Conservation (phyloP, 2,113 vertebrate genomes). For the Pollimyrus isidori region DNA sequence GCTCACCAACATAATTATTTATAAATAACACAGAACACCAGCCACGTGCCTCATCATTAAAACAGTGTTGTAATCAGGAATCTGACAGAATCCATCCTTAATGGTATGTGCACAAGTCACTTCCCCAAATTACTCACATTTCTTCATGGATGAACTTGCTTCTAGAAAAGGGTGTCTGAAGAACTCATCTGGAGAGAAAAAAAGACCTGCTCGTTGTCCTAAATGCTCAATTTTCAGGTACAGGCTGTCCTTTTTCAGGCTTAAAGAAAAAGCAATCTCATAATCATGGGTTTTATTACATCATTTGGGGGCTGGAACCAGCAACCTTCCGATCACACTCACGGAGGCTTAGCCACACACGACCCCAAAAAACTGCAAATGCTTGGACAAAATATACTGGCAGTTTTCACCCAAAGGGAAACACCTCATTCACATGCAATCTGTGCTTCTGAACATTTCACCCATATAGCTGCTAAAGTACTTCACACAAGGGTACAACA, state of each 20-base stretch:
- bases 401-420: not conserved
- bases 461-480: not conserved
- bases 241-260: not conserved
- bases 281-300: not conserved
- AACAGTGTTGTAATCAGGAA: not conserved
- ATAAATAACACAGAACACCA: not conserved
- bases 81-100: not conserved
- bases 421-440: not conserved
- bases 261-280: not conserved
- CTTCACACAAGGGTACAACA: not conserved
- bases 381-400: not conserved
- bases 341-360: not conserved
- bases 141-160: conserved; percentile 70
- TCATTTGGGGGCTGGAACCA: not conserved
- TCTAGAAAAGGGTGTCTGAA: conserved; percentile 89
- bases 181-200: conserved; percentile 72
- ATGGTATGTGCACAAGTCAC: not conserved
- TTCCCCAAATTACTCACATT: conserved; percentile 66
- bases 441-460: not conserved
- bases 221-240: not conserved
- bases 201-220: not conserved
- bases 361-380: not conserved
- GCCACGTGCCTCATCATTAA: not conserved
- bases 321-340: not conserved
- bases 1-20: not conserved